Evolutionary conservation across 1,140 invertebrate species (phyloP).

Genomic region (Bombus superbus): DNA sequence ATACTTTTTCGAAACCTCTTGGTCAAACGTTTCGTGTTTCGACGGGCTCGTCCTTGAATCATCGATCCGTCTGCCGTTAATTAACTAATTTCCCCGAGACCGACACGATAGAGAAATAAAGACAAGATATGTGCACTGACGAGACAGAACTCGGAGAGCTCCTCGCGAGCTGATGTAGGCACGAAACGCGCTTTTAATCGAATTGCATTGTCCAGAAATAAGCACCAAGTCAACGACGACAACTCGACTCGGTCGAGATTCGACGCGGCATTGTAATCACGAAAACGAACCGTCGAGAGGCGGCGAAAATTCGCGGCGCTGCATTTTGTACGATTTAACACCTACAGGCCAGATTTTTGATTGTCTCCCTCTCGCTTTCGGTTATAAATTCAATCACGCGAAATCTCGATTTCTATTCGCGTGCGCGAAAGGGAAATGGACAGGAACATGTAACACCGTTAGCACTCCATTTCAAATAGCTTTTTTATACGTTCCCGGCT

Average conservation of each 20-base stretch:
- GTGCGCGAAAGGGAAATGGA: background rate
- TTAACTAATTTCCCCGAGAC: constrained; percentile 1
- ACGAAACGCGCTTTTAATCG: constrained; percentile 15
- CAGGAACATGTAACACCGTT: background rate
- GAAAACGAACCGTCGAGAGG: constrained; percentile 12
- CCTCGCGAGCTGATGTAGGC: too few species aligned
- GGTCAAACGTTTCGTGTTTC: background rate
- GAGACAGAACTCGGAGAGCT: background rate
- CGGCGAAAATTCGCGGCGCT: background rate
- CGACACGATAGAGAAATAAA: background rate
- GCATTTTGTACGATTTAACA: constrained; percentile 16
- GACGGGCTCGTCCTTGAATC: background rate
- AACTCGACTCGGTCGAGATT: background rate
- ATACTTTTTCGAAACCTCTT: background rate
- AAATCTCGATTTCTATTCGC: too few species aligned
- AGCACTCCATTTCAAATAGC: background rate
- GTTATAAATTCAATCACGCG: constrained; percentile 8
- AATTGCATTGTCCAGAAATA: background rate
- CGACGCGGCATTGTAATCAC: constrained; percentile 8
- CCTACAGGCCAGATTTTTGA: background rate
- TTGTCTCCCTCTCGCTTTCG: background rate
- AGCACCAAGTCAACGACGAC: background rate
- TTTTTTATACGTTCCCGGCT: background rate
- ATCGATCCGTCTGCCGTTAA: background rate
- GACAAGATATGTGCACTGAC: background rate